Evolutionary conservation across 1,140 invertebrate species (phyloP).

Genomic region (Eciton burchellii): DNA sequence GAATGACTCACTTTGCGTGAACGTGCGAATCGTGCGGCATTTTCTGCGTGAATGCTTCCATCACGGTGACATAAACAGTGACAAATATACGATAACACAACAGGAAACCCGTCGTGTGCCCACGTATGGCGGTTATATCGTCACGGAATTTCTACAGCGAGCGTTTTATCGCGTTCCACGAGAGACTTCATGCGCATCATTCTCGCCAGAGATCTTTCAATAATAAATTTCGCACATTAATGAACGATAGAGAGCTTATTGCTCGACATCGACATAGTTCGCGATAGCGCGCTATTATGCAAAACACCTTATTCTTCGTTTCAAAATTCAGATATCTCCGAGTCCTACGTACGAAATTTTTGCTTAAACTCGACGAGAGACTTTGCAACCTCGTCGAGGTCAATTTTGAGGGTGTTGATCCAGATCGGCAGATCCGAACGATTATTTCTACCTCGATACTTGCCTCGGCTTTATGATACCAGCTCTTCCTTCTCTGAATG

Average conservation of each 20-base stretch:
- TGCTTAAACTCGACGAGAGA: not conserved
- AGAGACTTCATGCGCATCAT: not conserved
- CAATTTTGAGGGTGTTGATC: no score
- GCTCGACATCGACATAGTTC: not conserved
- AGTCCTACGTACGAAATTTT: not conserved
- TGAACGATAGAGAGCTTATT: conserved; percentile 4
- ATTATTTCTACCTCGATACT: conserved; percentile 67
- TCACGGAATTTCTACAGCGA: conserved; percentile 12
- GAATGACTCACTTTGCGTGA: not conserved
- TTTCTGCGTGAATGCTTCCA: conserved; percentile 24
- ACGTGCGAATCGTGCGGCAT: not conserved
- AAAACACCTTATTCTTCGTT: not conserved
- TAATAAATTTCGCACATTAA: not conserved
- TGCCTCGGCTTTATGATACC: conserved; percentile 75
- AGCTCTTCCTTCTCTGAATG: conserved; percentile 73
- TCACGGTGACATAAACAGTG: not conserved
- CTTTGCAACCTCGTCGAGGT: not conserved
- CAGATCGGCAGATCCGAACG: conserved; percentile 4
- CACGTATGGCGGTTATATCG: conserved; percentile 54
- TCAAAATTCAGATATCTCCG: not conserved
- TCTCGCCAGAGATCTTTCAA: not conserved
- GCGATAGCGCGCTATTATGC: not conserved
- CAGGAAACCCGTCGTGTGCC: conserved; percentile 62
- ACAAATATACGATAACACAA: conserved; percentile 51
- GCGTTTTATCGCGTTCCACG: conserved; percentile 41